Conservation (phyloP, 1,140 invertebrate genomes). For the Triops longicaudatus region DNA sequence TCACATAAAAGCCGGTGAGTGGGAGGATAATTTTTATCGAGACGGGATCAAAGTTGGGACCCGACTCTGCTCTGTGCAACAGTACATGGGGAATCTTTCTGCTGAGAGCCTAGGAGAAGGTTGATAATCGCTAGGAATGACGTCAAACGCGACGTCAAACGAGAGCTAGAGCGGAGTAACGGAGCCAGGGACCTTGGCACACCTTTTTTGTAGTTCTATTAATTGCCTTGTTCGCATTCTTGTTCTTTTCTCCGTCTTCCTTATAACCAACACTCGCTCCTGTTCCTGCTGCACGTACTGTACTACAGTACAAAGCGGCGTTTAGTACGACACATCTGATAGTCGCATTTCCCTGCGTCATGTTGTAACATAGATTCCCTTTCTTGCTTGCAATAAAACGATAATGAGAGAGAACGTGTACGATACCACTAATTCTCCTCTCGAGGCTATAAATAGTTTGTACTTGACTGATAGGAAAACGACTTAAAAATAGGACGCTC, state of each 20-base stretch:
- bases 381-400: no score
- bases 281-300: not conserved
- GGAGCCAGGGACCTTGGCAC: not conserved
- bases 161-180: not conserved
- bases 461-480: no score
- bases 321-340: no score
- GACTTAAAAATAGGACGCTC: no score
- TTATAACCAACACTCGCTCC: not conserved
- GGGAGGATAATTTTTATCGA: not conserved
- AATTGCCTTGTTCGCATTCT: not conserved
- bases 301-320: not conserved
- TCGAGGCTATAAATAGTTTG: no score
- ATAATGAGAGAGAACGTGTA: no score
- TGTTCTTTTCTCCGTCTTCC: not conserved
- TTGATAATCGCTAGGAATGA: slow-evolving; percentile 8
- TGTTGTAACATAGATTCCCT: no score
- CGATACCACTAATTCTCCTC: no score
- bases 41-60: not conserved
- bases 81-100: slow-evolving; percentile 1
- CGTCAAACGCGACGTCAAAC: slow-evolving; percentile 1
- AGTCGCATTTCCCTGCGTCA: no score
- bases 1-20: not conserved
- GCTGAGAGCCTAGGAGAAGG: slow-evolving; percentile 4
- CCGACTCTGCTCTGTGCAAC: not conserved
- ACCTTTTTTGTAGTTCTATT: not conserved